Evolutionary conservation across 1,140 invertebrate genomes (phyloP).

Genomic region (Antheraea pernyi): DNA sequence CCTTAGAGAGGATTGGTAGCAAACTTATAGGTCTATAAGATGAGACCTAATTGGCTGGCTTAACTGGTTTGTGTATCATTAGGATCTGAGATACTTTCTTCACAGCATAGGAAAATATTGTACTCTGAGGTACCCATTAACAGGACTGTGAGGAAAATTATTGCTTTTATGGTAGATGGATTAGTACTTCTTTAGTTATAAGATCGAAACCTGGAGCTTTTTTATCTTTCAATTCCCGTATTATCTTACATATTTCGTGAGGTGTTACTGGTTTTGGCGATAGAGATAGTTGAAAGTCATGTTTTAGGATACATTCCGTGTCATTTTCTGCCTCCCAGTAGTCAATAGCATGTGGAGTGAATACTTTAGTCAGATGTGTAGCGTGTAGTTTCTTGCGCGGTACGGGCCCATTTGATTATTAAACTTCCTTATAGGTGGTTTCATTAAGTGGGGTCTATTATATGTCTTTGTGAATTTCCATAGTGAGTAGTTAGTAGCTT

Average conservation of each 20-base stretch:
- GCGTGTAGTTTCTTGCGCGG: no score
- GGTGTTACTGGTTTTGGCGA: slow-evolving; percentile 18
- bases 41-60: not conserved
- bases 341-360: slow-evolving; percentile 9
- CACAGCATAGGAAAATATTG: not conserved
- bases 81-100: slow-evolving; percentile 9
- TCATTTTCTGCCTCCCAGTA: slow-evolving; percentile 2
- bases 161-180: slow-evolving; percentile 2
- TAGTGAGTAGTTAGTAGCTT: no score
- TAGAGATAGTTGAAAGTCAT: slow-evolving; percentile 17
- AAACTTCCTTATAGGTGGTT: no score
- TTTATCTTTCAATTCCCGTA: slow-evolving; percentile 6
- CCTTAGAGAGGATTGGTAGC: not conserved
- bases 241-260: slow-evolving; percentile 14
- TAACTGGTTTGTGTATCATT: slow-evolving; percentile 9
- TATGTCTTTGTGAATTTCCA: no score
- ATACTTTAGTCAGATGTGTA: slow-evolving; percentile 1
- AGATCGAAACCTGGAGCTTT: slow-evolving; percentile 22
- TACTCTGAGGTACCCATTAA: not conserved
- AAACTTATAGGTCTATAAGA: slow-evolving; percentile 11
- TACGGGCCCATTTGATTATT: no score
- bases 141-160: not conserved
- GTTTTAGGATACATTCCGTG: slow-evolving; percentile 13
- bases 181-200: not conserved
- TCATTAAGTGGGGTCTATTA: no score